Evolutionary conservation across 2,113 vertebrate genomes (phyloP).

Genomic region (Thunnus thynnus): DNA sequence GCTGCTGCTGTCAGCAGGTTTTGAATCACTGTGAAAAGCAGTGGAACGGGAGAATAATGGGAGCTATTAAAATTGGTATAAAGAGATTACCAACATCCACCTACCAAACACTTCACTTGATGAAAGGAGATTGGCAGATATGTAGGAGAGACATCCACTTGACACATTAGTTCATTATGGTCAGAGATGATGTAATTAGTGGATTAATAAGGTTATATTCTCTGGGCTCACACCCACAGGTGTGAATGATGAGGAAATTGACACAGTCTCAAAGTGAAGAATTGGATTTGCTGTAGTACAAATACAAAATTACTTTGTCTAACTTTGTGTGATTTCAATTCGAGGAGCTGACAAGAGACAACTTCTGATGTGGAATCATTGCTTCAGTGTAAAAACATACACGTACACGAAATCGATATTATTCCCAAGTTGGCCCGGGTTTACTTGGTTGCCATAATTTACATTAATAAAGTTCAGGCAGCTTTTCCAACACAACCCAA

Average conservation of each 20-base stretch:
- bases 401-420: conserved; percentile 10
- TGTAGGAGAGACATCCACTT: conserved; percentile 12
- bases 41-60: conserved; percentile 55
- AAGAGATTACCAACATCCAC: conserved; percentile 66
- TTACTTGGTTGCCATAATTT: conserved; percentile 22
- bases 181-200: conserved; percentile 43
- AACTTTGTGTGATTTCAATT: conserved; percentile 16
- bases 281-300: neutral
- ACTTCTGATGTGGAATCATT: neutral
- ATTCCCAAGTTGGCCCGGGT: neutral
- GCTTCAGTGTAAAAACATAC: neutral
- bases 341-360: neutral
- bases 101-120: conserved; percentile 46
- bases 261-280: neutral
- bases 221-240: conserved; percentile 19
- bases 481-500: neutral
- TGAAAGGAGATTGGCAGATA: conserved; percentile 54
- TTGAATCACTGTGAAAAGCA: conserved; percentile 66
- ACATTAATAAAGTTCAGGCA: conserved; percentile 28
- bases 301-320: neutral
- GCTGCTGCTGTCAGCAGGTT: conserved; percentile 77
- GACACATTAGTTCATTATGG: conserved; percentile 56
- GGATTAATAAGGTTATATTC: conserved; percentile 45
- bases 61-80: conserved; percentile 66
- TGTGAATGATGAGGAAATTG: conserved; percentile 7